Evolutionary conservation across 1,140 invertebrate genomes (phyloP).

Genomic region (Sitobion miscanthi): DNA sequence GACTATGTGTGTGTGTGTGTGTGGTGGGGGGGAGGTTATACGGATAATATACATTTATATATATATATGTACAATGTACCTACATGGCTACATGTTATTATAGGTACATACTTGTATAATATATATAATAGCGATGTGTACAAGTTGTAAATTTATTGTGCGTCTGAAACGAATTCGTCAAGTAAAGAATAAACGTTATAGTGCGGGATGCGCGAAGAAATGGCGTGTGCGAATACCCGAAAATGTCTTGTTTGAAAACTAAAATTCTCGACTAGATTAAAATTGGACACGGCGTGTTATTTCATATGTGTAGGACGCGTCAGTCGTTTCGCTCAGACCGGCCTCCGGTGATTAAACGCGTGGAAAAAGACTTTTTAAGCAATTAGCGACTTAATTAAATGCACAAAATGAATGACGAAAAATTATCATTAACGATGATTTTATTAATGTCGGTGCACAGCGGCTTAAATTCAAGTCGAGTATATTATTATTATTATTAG

Average conservation of each 20-base stretch:
- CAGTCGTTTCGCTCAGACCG: neutral
- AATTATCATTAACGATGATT: neutral
- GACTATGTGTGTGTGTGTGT: no score
- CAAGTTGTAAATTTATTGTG: neutral
- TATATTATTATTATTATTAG: neutral
- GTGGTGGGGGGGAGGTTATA: neutral
- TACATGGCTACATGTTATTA: neutral
- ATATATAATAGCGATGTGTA: neutral
- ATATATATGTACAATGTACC: no score
- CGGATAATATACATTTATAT: neutral
- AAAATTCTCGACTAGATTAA: neutral
- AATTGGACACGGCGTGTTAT: neutral
- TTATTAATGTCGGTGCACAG: neutral
- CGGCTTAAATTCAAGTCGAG: neutral
- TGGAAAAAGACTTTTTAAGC: conserved; percentile 10
- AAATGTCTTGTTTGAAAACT: neutral
- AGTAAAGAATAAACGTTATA: neutral
- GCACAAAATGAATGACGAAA: neutral
- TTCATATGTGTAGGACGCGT: neutral
- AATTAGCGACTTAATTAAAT: neutral
- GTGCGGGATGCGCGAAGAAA: neutral
- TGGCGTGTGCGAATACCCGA: neutral
- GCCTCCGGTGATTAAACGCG: neutral
- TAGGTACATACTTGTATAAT: neutral
- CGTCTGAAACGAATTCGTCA: neutral